Evolutionary conservation across 2,888 invertebrate species (phyloP).

Genomic region (Pegoplata infirma): DNA sequence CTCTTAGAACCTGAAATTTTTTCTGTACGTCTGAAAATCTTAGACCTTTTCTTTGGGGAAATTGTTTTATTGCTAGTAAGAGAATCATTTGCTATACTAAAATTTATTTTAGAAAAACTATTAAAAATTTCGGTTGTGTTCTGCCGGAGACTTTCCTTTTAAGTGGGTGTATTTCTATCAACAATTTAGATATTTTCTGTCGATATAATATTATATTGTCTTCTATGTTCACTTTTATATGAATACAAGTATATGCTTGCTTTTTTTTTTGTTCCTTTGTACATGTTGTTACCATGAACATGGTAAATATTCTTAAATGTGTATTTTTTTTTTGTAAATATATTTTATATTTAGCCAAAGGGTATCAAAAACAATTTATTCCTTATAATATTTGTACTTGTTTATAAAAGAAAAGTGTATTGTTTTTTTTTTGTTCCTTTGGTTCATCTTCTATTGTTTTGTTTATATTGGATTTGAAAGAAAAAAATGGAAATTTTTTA

Average conservation of each 20-base stretch:
- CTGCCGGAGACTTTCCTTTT: background rate
- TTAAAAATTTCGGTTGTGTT: too few species aligned
- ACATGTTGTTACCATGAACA: slow-evolving; percentile 24
- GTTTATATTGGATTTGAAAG: slow-evolving; percentile 27
- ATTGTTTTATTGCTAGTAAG: too few species aligned
- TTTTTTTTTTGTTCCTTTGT: slow-evolving; percentile 56
- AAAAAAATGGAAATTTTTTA: too few species aligned
- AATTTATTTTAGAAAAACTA: too few species aligned
- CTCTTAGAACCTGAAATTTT: too few species aligned
- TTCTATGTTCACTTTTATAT: slow-evolving; percentile 20
- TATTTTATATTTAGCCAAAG: slow-evolving; percentile 61
- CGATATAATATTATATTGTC: slow-evolving; percentile 39
- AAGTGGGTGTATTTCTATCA: slow-evolving; percentile 45
- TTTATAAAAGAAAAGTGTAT: slow-evolving; percentile 10
- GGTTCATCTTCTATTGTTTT: slow-evolving; percentile 27
- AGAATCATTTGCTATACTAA: too few species aligned
- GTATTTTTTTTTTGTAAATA: slow-evolving; percentile 51
- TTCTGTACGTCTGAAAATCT: too few species aligned
- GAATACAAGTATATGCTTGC: slow-evolving; percentile 37
- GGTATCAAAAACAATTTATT: slow-evolving; percentile 65
- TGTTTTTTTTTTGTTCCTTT: slow-evolving; percentile 17
- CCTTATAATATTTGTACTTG: slow-evolving; percentile 58
- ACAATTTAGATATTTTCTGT: slow-evolving; percentile 44
- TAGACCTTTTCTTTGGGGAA: too few species aligned
- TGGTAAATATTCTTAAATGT: slow-evolving; percentile 50